Evolutionary conservation across 1,140 invertebrate species (phyloP), one percentile per base, ranked within the genome.

Genomic region (Homalodisca vitripennis): DNA sequence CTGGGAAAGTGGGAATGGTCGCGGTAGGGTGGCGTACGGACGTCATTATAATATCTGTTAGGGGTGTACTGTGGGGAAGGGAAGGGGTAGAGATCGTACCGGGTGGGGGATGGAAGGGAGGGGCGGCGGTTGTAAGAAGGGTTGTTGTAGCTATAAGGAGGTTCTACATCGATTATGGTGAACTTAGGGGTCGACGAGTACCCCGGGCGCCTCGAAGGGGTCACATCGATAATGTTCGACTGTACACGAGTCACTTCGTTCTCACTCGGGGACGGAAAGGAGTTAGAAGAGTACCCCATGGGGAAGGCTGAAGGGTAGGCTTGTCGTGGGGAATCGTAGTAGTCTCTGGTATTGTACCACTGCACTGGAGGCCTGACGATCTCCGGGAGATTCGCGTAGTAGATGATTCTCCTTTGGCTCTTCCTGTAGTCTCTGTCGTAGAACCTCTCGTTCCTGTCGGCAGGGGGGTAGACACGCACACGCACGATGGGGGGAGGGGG

Each of bases 351-450:
- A 29, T 60, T 24, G 26, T 60, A 60, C 55, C 55, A 60, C 6
- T 24, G 14, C 3, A 24, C 3, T 12, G 55, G 55, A 6, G 14
- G 55, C 26, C 14, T 13, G 26, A 24, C 78, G 24, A 83, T 71
- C 67, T 83, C 82, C 2, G 82, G 82, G 0, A 83, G 69, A 0
- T 78, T 82, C 0, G 82, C 81, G 41, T 83, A 84, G 65, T 84
- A 84, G 47, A 84, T 81, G 17, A 84, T 82, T 57, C 82, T 76
- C 53, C 78, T 80, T 0, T 53, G 67, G 1, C 69, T 63, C 27
- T 53, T 24, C 62, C 24, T 27, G 1, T 47, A 24, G 6, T 53
- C 41, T 22, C 31, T 20, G 12, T 51, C 60, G 32, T 53, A 73
- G 34, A 29, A 53, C 22, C 70, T 46, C 3, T 53, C 62, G 12